Evolutionary conservation across 1,140 invertebrate genomes (phyloP), one percentile per base, ranked within the genome.

Genomic region (Bombus pascuorum): DNA sequence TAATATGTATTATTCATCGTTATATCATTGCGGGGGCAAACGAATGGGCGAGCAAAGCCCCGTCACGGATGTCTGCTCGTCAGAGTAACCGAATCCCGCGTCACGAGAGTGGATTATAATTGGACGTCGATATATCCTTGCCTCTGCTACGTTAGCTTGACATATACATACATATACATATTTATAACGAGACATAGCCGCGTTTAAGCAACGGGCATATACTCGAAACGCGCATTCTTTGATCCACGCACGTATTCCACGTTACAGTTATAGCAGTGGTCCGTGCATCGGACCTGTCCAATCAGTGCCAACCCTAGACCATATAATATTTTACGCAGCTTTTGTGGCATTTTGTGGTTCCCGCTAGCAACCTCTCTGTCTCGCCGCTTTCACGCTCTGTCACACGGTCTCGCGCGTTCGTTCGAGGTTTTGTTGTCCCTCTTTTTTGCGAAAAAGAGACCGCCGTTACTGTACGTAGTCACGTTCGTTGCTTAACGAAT

Each of bases 401-500:
- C 77, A 37, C 87, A 34, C 57, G 13, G n/a, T 81, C 39, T 74
- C 78, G 34, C 53, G 42, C 57, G 57, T 72, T 57, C 66, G 53
- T 62, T 62, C 59, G 59, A 62, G 28, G 28, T 28, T 84, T 47
- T 42, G 68, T 42, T 62, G 25, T 34, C 25, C 34, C 42, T 28
- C 47, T 59, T 77, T 66, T 83, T 53, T 66, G 47, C 57, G 22
- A 12, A 28, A 42, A 80, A 90, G 85, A 81, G 34, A 22, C 18
- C 77, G n/a, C 13, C 65, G 74, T 39, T 82, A 82, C 87, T 77
- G 70, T 80, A 86, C 87, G 87, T 91, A 92, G 91, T 92, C 91
- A 92, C 91, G 91, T 92, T 90, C 89, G 85, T 89, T 87, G 87
- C 84, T 87, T 92, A 92, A 92, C 91, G 89, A 92, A 92, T 83